A percentile compares a stretch with the other conserved stretches of the same genome.
Conservation (phyloP, 2,888 invertebrate species). For the Agrenia bidenticulata region DNA sequence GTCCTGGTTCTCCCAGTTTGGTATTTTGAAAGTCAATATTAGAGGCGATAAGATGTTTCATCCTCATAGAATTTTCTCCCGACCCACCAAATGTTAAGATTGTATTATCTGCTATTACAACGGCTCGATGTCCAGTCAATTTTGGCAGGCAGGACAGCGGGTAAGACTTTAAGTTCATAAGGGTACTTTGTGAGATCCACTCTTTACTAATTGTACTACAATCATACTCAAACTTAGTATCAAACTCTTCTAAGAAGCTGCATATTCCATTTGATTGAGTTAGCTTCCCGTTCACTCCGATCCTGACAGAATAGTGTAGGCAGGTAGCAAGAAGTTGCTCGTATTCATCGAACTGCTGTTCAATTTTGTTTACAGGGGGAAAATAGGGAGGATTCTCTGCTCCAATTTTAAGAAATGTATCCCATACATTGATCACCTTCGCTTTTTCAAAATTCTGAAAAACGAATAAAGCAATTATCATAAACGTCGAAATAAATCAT, state of each 20-base stretch:
- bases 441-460: conserved; percentile 20
- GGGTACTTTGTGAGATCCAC: conserved; percentile 3
- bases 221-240: background rate
- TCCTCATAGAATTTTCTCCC: conserved; percentile 39
- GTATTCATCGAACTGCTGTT: conserved; percentile 50
- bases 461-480: no score
- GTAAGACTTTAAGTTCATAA: conserved; percentile 22
- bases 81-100: conserved; percentile 37
- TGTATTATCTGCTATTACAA: conserved; percentile 24
- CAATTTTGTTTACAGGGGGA: conserved; percentile 26
- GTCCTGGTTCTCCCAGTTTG: background rate
- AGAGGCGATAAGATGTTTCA: conserved; percentile 40
- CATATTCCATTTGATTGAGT: background rate
- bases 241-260: conserved; percentile 23
- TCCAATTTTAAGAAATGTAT: conserved; percentile 42
- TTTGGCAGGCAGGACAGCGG: conserved; percentile 27
- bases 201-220: background rate
- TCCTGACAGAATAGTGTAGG: conserved; percentile 48
- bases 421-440: conserved; percentile 47
- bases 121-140: conserved; percentile 31
- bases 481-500: conserved; percentile 1
- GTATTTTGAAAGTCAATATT: conserved; percentile 2
- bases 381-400: conserved; percentile 33
- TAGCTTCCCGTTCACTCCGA: conserved; percentile 39
- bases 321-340: conserved; percentile 48